A percentile compares a stretch with the other conserved stretches of the same genome.
phyloP scores from a whole-genome alignment of 2,797 vertebrate species.

The Anas acuta region DNA sequence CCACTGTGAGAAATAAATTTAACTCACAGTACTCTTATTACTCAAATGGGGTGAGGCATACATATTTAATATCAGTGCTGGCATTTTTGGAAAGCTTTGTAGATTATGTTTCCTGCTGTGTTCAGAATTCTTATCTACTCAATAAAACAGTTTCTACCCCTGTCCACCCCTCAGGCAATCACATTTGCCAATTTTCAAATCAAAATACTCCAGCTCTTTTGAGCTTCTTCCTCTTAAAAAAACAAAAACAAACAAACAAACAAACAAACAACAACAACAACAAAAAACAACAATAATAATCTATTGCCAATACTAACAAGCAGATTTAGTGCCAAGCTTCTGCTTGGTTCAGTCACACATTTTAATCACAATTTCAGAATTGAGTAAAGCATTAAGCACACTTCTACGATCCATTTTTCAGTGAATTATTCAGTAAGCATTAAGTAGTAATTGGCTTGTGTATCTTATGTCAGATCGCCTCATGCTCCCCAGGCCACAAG shows the following conservation, averaged over 20 bases:
- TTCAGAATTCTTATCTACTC: constrained; percentile 11
- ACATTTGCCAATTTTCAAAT: constrained; percentile 1
- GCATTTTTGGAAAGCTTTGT: constrained; percentile 34
- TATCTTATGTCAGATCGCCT: not conserved
- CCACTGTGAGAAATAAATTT: constrained; percentile 31
- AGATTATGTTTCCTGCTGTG: constrained; percentile 24
- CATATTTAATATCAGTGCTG: constrained; percentile 17
- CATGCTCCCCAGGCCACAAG: not conserved
- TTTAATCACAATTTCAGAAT: not conserved
- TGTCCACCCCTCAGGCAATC: not conserved
- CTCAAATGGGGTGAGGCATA: constrained; percentile 27
- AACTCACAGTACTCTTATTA: not conserved
- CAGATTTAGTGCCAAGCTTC: constrained; percentile 2
- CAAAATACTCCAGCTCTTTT: constrained; percentile 12
- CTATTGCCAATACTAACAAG: not conserved
- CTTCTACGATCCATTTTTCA: not conserved
- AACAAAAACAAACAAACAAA: too few relatives aligned
- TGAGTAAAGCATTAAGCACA: not conserved
- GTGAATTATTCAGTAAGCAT: constrained; percentile 10
- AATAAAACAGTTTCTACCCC: constrained; percentile 16
- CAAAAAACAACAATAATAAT: not conserved
- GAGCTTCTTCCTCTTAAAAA: not conserved
- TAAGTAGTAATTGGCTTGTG: not conserved
- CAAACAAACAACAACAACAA: too few relatives aligned
- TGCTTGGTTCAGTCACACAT: constrained; percentile 24